A percentile compares a stretch with the other conserved stretches of the same genome.
Evolutionary conservation across 2,797 vertebrate genomes (phyloP).

Genomic region (Chelon auratus): DNA sequence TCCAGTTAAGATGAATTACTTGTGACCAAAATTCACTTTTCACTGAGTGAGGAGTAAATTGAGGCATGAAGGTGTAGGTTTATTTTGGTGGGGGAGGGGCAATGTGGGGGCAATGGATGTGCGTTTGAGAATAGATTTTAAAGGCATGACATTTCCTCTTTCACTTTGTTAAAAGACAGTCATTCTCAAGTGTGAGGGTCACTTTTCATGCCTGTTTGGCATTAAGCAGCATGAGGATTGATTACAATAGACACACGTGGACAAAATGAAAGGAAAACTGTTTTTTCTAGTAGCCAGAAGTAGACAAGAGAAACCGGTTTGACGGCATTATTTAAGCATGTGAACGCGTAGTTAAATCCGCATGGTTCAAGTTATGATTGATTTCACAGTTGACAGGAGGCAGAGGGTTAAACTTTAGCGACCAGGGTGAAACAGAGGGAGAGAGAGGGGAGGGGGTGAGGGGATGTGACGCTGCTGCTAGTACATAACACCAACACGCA

Average conservation of each 20-base stretch:
- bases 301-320: too few relatives aligned
- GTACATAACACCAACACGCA: slow-evolving; percentile 73
- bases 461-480: slow-evolving; percentile 69
- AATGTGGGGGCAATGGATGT: neutral
- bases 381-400: neutral
- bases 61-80: neutral
- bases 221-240: too few relatives aligned
- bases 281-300: too few relatives aligned
- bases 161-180: neutral
- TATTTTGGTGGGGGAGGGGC: neutral
- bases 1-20: slow-evolving; percentile 33
- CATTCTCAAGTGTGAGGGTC: neutral
- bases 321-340: too few relatives aligned
- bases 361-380: neutral
- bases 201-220: neutral
- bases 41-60: neutral
- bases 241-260: neutral
- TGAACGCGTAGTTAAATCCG: too few relatives aligned
- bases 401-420: slow-evolving; percentile 36
- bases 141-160: neutral
- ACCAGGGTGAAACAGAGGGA: too few relatives aligned
- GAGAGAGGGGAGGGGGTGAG: slow-evolving; percentile 12
- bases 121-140: neutral
- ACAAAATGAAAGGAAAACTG: neutral
- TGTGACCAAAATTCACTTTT: slow-evolving; percentile 46